Percentiles rank a stretch among this genome's conserved stretches.
Evolutionary conservation across 1,140 invertebrate species (phyloP).

Genomic region (Colletes gigas): DNA sequence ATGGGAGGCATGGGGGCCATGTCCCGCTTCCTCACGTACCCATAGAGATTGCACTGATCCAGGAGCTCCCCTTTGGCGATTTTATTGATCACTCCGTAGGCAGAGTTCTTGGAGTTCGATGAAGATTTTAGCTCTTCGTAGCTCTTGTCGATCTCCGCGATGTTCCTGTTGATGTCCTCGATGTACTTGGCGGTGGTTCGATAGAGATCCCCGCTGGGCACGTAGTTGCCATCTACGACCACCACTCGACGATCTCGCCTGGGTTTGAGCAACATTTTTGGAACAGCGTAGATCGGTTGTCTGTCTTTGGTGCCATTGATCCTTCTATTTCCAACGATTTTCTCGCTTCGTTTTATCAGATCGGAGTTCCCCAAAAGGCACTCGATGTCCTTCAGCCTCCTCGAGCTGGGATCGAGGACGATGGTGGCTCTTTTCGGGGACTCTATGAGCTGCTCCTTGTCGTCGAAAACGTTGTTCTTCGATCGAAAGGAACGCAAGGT

Average conservation of each 20-base stretch:
- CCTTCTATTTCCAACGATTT: not conserved
- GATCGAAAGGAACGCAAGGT: not conserved
- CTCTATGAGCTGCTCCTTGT: not conserved
- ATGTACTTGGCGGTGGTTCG: slow-evolving; percentile 74
- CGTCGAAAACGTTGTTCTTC: not conserved
- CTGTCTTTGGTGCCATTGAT: slow-evolving; percentile 29
- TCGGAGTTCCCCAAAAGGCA: not conserved
- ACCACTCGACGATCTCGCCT: slow-evolving; percentile 43
- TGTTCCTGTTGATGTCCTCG: slow-evolving; percentile 77
- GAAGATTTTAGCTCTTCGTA: slow-evolving; percentile 68
- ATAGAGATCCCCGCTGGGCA: slow-evolving; percentile 75
- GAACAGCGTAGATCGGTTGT: slow-evolving; percentile 71
- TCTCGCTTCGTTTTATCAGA: not conserved
- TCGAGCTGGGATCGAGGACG: not conserved
- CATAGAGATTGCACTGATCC: slow-evolving; percentile 48
- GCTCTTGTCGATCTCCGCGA: slow-evolving; percentile 76
- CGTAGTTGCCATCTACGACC: slow-evolving; percentile 69
- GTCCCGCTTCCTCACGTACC: slow-evolving; percentile 64
- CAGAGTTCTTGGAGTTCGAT: slow-evolving; percentile 48
- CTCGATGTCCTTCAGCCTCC: not conserved
- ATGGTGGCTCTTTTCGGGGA: not conserved
- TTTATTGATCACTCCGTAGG: slow-evolving; percentile 72
- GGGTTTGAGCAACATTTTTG: slow-evolving; percentile 36
- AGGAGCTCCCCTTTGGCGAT: slow-evolving; percentile 48
- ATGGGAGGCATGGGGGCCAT: slow-evolving; percentile 78